A percentile compares a stretch with the other conserved stretches of the same genome.
Conservation (phyloP, 2,888 invertebrate species). For the Cancer borealis region DNA sequence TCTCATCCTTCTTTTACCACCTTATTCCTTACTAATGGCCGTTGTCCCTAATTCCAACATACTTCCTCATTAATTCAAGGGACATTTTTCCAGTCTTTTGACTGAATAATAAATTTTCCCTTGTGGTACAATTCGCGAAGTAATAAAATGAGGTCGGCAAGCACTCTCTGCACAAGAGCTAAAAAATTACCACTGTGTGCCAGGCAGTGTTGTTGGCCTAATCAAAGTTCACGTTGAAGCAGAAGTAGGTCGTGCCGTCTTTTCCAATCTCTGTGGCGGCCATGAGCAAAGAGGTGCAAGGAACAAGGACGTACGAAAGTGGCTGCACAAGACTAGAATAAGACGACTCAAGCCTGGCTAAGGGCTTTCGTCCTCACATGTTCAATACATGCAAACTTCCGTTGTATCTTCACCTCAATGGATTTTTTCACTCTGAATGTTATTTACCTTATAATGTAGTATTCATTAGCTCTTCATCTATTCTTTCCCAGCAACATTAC, state of each 20-base stretch:
- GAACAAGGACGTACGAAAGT: neutral
- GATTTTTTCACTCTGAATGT: neutral
- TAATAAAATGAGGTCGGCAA: neutral
- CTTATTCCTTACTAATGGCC: neutral
- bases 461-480: neutral
- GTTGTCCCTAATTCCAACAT: neutral
- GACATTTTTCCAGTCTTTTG: neutral
- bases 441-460: neutral
- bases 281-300: neutral
- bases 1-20: neutral
- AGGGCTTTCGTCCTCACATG: constrained; percentile 12
- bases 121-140: neutral
- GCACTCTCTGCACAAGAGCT: neutral
- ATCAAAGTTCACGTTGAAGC: neutral
- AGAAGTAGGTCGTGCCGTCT: neutral
- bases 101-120: neutral
- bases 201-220: neutral
- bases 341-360: neutral
- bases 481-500: neutral
- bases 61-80: neutral
- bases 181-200: neutral
- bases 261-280: neutral
- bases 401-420: neutral
- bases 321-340: neutral
- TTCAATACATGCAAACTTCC: neutral